Conservation (phyloP, 2,888 invertebrate genomes). For the Leptopilina myrica region DNA sequence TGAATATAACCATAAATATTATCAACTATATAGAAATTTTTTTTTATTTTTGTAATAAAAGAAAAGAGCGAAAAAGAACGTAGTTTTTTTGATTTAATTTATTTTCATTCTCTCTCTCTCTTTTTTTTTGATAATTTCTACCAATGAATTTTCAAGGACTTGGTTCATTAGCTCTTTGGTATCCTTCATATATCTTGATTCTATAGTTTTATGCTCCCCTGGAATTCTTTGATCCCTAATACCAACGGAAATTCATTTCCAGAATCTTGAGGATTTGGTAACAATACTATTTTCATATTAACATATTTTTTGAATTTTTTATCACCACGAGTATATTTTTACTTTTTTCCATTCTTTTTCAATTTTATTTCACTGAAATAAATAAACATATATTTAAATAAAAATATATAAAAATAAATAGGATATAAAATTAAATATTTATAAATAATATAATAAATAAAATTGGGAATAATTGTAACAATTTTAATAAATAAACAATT, state of each 20-base stretch:
- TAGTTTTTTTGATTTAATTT: neutral
- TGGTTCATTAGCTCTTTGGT: constrained; percentile 22
- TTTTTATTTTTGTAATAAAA: neutral
- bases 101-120: neutral
- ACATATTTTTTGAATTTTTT: neutral
- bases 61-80: neutral
- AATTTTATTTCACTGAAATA: no score
- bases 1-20: neutral
- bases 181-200: constrained; percentile 8
- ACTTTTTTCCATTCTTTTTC: no score
- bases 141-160: neutral
- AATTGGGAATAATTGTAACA: no score
- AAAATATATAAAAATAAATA: no score
- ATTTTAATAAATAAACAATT: no score
- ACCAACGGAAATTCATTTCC: constrained; percentile 4
- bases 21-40: no score
- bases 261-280: neutral
- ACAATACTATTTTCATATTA: neutral
- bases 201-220: neutral
- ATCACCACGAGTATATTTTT: neutral
- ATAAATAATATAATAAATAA: no score
- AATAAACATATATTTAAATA: no score
- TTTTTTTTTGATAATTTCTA: neutral
- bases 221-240: constrained; percentile 24
- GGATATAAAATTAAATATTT: no score